Evolutionary conservation across 2,797 vertebrate species (phyloP), one percentile per base, ranked within the genome.

Genomic region (Petrocephalus sullivani): DNA sequence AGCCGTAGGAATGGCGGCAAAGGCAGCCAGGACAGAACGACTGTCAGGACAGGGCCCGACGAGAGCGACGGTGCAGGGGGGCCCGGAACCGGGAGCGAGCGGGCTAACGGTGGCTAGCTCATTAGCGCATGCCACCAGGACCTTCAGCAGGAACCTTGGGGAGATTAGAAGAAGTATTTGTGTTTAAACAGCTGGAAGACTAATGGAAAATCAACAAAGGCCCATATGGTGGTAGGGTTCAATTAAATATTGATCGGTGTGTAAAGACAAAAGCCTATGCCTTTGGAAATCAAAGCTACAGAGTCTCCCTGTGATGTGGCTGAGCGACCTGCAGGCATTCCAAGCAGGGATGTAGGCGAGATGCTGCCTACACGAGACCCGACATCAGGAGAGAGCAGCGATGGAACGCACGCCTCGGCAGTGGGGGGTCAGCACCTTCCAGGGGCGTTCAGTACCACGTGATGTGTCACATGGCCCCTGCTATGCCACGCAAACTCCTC

Each of bases 1-100:
- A 94, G 91, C 93, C 91, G 88, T 91, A 91, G 91, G 89, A 90
- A 71, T 86, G 83, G 86, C 87, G 58, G 87, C 60, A 12, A 54
- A 28, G 91, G 84, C 33, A 88, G 87, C 58, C 87, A 87, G 75
- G 92, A 87, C 91, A 85, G 64, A 7, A 75, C 54, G 87, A 90
- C 87, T 90, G 87, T 88, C 89, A 88, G 89, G 9, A 87, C 86
- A 86, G 46, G 1, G 23, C 41, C 41, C 21, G 51, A 19, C 71
- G 16, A 87, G 28, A 49, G 4, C 41, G 78, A 87, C 9, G 28
- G 87, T 28, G 64, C 49, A 58, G 78, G 23, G 51, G 16, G 51
- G 46, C 54, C 41, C 54, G 56, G n/a, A 14, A 54, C 67, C 12
- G n/a, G 9, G 21, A 57, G 46, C 16, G 16, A 21, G 82, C 1